phyloP scores from a whole-genome alignment of 1,140 invertebrate species.

The Hyles euphorbiae region DNA sequence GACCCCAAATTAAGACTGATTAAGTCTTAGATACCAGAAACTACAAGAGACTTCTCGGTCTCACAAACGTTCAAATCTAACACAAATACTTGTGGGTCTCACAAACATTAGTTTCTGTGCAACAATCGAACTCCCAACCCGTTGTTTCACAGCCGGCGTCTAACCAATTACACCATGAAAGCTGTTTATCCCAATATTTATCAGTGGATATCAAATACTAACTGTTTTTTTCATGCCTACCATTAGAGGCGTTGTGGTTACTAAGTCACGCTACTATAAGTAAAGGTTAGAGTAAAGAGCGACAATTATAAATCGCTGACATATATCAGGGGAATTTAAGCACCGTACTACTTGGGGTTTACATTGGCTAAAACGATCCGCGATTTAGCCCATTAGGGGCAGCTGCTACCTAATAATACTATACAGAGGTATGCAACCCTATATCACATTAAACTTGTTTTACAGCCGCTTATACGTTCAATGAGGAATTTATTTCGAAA shows the following conservation, averaged over 20 bases:
- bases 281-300: background rate
- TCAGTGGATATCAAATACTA: background rate
- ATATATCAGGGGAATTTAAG: background rate
- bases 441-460: background rate
- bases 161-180: background rate
- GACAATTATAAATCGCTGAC: background rate
- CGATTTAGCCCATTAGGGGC: slow-evolving; percentile 2
- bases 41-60: no score
- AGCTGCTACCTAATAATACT: background rate
- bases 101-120: background rate
- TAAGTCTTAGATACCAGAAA: no score
- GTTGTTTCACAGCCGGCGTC: no score
- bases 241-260: no score
- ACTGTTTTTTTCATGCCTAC: no score
- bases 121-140: no score
- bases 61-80: background rate
- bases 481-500: no score
- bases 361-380: slow-evolving; percentile 1
- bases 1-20: no score
- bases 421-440: background rate
- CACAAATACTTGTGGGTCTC: background rate
- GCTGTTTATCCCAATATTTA: background rate
- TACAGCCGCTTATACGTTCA: no score
- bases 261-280: background rate
- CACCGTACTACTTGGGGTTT: background rate